Conservation (phyloP, 2,797 vertebrate species). For the Paramormyrops hopkinsi region DNA sequence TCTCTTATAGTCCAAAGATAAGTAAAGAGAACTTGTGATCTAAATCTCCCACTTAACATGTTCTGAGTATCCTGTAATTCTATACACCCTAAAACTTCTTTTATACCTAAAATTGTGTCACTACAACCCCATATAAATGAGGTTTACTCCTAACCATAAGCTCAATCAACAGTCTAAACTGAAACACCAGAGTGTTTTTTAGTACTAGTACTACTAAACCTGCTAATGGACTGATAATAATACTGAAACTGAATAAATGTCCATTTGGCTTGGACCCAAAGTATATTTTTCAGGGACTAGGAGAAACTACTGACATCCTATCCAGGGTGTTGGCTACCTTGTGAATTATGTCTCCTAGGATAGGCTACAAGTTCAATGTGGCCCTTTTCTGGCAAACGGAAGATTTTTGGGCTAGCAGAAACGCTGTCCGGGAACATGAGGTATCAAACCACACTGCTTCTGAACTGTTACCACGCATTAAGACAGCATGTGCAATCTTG, state of each 20-base stretch:
- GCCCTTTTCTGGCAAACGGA: not conserved
- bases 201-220: not conserved
- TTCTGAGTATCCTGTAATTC: not conserved
- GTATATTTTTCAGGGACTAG: not conserved
- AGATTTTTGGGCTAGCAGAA: not conserved
- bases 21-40: not conserved
- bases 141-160: not conserved
- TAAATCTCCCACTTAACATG: not conserved
- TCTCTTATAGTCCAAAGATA: not conserved
- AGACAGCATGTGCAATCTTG: not conserved
- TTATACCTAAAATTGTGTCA: not conserved
- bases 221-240: not conserved
- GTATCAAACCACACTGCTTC: not conserved
- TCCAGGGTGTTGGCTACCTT: not conserved
- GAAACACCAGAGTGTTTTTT: not conserved
- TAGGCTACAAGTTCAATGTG: not conserved
- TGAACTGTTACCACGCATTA: not conserved
- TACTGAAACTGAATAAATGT: not conserved
- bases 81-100: not conserved
- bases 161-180: not conserved
- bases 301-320: not conserved
- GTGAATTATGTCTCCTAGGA: not conserved
- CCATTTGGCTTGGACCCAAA: not conserved
- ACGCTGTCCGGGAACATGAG: not conserved
- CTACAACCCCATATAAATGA: not conserved